A percentile compares a stretch with the other conserved stretches of the same genome.
phyloP scores from a whole-genome alignment of 2,797 vertebrate species.

The Lepus oiostolus region DNA sequence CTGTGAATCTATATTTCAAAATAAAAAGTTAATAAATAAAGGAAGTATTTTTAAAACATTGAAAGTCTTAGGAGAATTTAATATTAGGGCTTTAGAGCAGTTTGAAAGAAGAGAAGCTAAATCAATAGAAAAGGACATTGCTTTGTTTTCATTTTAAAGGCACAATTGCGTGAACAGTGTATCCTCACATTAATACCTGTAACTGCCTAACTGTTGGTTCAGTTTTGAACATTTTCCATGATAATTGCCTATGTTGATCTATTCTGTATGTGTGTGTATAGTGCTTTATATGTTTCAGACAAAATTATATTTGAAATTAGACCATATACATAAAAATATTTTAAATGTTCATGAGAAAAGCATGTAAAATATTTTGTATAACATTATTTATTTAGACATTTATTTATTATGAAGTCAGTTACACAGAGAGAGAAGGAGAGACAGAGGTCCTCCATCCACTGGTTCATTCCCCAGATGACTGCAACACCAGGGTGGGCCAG shows the following conservation, averaged over 20 bases:
- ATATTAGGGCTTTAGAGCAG: neutral
- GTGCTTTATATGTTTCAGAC: neutral
- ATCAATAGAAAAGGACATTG: neutral
- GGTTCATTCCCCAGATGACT: no score
- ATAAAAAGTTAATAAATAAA: constrained; percentile 35
- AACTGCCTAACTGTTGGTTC: neutral
- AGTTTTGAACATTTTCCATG: neutral
- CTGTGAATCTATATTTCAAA: neutral
- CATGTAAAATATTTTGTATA: neutral
- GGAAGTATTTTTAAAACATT: neutral
- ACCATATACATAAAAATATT: neutral
- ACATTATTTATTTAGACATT: neutral
- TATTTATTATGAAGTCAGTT: neutral
- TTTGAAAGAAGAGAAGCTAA: neutral
- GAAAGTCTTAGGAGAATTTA: neutral
- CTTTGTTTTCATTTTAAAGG: neutral
- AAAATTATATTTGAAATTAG: constrained; percentile 31
- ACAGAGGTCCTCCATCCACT: no score
- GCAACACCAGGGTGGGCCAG: no score
- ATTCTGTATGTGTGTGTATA: neutral
- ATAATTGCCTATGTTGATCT: neutral
- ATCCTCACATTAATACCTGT: neutral
- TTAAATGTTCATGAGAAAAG: neutral
- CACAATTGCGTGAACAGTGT: neutral
- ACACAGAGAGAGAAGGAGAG: no score